These are phyloP conservation scores for Strigamia maritima DNA, from an alignment of 2,888 invertebrate species.

Conservation along the genomic window DNA sequence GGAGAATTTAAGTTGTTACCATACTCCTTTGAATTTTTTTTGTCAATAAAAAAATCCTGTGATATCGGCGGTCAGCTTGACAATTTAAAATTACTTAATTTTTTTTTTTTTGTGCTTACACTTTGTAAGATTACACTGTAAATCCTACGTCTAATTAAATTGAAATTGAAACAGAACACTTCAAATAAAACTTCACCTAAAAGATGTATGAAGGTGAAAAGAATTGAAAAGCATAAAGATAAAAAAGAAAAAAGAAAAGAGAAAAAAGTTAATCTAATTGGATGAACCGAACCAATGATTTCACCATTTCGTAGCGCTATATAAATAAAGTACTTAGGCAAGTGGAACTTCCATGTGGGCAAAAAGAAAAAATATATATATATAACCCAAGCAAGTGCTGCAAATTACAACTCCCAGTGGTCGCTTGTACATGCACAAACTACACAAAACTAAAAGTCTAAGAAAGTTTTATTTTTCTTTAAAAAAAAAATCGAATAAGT, in stretches of 20 bases:
- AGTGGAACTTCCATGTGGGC: not conserved
- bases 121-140: not conserved
- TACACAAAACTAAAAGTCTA: not conserved
- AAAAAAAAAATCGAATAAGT: too few relatives aligned
- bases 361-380: not conserved
- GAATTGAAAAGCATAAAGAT: not conserved
- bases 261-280: constrained; percentile 18
- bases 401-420: not conserved
- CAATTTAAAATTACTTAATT: too few relatives aligned
- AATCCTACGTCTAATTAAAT: constrained; percentile 17
- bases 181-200: not conserved
- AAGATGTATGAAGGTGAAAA: constrained; percentile 13
- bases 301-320: constrained; percentile 24
- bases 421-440: not conserved
- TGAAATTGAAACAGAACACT: constrained; percentile 8
- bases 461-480: too few relatives aligned
- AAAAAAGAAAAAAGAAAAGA: not conserved
- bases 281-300: constrained; percentile 21
- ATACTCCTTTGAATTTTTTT: not conserved
- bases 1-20: not conserved
- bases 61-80: too few relatives aligned
- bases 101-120: too few relatives aligned
- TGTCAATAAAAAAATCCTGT: too few relatives aligned
- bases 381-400: not conserved
- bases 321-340: constrained; percentile 14